These are phyloP conservation scores for Asteroscopus sphinx DNA, from an alignment of 2,888 invertebrate species.

Conservation along the genomic window DNA sequence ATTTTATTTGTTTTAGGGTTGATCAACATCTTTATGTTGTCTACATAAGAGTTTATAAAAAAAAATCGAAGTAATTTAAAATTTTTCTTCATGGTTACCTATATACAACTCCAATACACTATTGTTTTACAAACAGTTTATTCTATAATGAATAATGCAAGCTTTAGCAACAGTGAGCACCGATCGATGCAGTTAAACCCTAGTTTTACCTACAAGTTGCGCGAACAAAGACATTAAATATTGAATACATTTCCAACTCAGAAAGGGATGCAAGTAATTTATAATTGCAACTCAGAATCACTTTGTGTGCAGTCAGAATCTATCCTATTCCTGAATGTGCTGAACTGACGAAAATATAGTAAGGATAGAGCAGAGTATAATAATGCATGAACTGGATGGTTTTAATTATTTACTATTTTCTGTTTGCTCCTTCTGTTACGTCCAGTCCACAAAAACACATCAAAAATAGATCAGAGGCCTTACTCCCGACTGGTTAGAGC, in stretches of 20 bases:
- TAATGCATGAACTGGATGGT: neutral
- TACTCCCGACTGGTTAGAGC: too few relatives aligned
- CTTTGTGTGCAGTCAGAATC: conserved; percentile 16
- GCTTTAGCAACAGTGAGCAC: conserved; percentile 17
- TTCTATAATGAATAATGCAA: conserved; percentile 39
- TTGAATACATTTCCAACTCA: conserved; percentile 10
- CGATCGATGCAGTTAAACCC: conserved; percentile 35
- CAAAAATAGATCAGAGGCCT: too few relatives aligned
- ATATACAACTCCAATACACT: too few relatives aligned
- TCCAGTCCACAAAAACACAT: too few relatives aligned
- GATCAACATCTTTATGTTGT: too few relatives aligned
- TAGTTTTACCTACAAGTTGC: conserved; percentile 15
- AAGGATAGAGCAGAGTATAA: too few relatives aligned
- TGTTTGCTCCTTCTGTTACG: too few relatives aligned
- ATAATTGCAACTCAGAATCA: conserved; percentile 29
- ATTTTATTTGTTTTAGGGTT: too few relatives aligned
- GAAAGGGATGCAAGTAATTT: conserved; percentile 17
- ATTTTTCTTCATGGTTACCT: too few relatives aligned
- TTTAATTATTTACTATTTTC: neutral
- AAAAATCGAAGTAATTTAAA: too few relatives aligned
- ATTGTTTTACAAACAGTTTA: conserved; percentile 21
- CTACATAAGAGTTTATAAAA: too few relatives aligned
- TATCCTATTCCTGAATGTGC: conserved; percentile 11
- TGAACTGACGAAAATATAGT: conserved; percentile 3
- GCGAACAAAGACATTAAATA: conserved; percentile 8